Percentiles rank a stretch among this genome's conserved stretches.
Evolutionary conservation across 2,113 vertebrate genomes (phyloP).

Genomic region (Narcine bancroftii): DNA sequence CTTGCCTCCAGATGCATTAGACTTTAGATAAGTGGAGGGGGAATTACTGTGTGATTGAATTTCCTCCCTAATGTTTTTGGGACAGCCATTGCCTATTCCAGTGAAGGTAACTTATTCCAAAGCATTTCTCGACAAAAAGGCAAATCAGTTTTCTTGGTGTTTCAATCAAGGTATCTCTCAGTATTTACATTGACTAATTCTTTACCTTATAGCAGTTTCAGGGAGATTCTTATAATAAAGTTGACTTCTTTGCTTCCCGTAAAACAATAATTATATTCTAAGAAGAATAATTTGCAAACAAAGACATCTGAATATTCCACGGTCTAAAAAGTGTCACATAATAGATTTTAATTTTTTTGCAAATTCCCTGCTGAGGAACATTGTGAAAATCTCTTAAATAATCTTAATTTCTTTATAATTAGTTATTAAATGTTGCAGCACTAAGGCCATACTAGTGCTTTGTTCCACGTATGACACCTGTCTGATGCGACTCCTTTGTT

Average conservation of each 20-base stretch:
- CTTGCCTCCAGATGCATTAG: too few species aligned
- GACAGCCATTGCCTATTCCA: neutral
- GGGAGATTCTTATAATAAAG: neutral
- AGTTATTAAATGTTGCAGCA: too few species aligned
- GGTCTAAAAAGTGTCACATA: neutral
- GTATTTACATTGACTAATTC: neutral
- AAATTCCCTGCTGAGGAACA: too few species aligned
- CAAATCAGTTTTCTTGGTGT: neutral
- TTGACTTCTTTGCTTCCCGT: neutral
- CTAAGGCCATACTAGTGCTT: too few species aligned
- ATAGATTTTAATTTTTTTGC: too few species aligned
- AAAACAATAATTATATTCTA: neutral
- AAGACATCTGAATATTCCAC: too few species aligned
- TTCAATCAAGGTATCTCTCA: neutral
- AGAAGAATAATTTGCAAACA: neutral
- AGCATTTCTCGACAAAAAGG: neutral
- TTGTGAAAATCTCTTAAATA: too few species aligned
- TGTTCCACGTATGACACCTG: too few species aligned
- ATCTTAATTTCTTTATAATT: too few species aligned
- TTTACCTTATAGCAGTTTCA: neutral
- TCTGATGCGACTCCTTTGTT: too few species aligned
- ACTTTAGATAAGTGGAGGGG: too few species aligned
- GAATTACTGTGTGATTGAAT: neutral
- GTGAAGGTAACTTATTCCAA: neutral
- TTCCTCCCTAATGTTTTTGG: neutral